Conservation (phyloP, 1,140 invertebrate genomes). For the Ceratina calcarata region DNA sequence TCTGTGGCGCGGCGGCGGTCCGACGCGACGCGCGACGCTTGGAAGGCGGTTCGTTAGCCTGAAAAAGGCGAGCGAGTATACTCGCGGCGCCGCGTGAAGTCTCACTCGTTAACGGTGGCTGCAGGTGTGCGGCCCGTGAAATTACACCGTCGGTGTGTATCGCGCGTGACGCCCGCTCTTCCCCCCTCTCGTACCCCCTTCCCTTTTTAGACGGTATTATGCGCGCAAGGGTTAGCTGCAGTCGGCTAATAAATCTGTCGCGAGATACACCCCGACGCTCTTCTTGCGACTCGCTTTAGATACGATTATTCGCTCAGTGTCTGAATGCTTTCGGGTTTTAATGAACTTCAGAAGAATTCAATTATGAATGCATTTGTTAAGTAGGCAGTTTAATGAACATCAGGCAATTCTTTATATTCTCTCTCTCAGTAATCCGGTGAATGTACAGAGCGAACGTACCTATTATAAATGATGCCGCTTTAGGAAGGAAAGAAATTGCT, state of each 20-base stretch:
- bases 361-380: too few species aligned
- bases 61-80: slow-evolving; percentile 47
- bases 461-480: too few species aligned
- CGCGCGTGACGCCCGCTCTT: slow-evolving; percentile 32
- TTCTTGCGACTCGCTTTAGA: background rate
- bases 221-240: slow-evolving; percentile 8
- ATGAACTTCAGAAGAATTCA: too few species aligned
- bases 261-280: background rate
- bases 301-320: slow-evolving; percentile 1
- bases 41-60: slow-evolving; percentile 64
- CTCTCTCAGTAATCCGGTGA: too few species aligned
- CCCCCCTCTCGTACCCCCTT: background rate
- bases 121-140: slow-evolving; percentile 42
- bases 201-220: slow-evolving; percentile 28
- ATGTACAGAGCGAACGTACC: too few species aligned
- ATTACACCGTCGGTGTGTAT: slow-evolving; percentile 53
- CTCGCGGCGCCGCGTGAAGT: background rate
- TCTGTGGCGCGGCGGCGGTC: slow-evolving; percentile 31
- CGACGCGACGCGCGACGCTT: too few species aligned
- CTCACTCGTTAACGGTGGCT: slow-evolving; percentile 54
- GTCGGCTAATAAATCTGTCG: slow-evolving; percentile 36
- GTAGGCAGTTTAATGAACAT: too few species aligned
- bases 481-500: too few species aligned
- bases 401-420: too few species aligned
- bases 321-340: too few species aligned